Conservation (phyloP, 2,888 invertebrate species). For the Phytoseiulus persimilis region DNA sequence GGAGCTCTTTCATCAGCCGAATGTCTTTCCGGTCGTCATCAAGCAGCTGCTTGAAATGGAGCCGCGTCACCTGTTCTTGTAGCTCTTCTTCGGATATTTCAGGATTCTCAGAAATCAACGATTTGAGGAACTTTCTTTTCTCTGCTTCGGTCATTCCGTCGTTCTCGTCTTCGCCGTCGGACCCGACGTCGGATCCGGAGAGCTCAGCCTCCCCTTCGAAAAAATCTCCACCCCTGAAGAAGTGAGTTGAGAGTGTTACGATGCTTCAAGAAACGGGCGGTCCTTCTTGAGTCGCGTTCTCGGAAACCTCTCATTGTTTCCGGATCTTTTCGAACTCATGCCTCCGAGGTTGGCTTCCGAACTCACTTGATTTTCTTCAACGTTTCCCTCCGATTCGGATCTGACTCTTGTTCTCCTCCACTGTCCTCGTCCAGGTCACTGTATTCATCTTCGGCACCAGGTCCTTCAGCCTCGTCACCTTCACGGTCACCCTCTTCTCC, state of each 20-base stretch:
- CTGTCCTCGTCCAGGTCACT: no score
- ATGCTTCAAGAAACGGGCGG: neutral
- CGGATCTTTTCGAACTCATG: no score
- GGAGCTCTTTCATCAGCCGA: constrained; percentile 69
- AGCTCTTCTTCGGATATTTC: constrained; percentile 69
- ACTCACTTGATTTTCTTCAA: neutral
- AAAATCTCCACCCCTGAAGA: constrained; percentile 55
- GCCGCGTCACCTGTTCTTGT: constrained; percentile 67
- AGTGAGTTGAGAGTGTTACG: no score
- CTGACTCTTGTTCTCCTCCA: neutral
- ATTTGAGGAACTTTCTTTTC: constrained; percentile 57
- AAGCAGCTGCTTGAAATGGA: constrained; percentile 74
- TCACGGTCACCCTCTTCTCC: constrained; percentile 28
- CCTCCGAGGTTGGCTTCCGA: no score
- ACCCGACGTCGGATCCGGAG: constrained; percentile 80
- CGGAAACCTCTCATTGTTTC: no score
- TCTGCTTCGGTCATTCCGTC: constrained; percentile 65
- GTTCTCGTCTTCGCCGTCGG: constrained; percentile 62
- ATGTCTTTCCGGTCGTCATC: constrained; percentile 82
- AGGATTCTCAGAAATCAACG: constrained; percentile 75
- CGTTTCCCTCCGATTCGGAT: neutral
- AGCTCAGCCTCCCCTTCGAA: constrained; percentile 83
- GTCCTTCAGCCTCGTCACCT: no score
- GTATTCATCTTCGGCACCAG: no score
- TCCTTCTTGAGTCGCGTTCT: no score